A percentile compares a stretch with the other conserved stretches of the same genome.
phyloP scores from a whole-genome alignment of 1,140 invertebrate species.

The Parasteatoda tepidariorum region DNA sequence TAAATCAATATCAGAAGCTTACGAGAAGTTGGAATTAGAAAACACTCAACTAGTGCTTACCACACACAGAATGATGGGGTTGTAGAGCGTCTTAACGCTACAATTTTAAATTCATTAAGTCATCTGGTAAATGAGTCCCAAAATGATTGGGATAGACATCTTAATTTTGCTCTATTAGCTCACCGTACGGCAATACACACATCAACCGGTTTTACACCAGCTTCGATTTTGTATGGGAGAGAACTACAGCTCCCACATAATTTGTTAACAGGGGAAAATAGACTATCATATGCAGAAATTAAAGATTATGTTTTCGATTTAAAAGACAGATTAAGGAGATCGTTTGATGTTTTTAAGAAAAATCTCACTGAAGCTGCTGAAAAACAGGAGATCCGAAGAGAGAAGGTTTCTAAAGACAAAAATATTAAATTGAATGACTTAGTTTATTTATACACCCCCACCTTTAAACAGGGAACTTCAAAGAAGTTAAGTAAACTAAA shows the following conservation, averaged over 20 bases:
- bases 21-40: neutral
- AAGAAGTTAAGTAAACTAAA: neutral
- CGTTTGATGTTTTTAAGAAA: neutral
- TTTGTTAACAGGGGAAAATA: neutral
- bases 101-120: neutral
- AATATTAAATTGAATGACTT: neutral
- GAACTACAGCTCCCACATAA: neutral
- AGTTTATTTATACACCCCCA: neutral
- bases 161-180: neutral
- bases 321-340: neutral
- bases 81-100: neutral
- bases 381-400: neutral
- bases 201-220: neutral
- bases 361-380: neutral
- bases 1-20: neutral
- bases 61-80: constrained; percentile 54
- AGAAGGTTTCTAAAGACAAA: neutral
- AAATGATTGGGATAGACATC: neutral
- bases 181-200: neutral
- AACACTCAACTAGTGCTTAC: constrained; percentile 45
- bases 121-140: neutral
- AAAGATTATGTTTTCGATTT: neutral
- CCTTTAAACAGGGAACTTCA: neutral
- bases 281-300: too few relatives aligned
- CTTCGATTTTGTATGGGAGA: neutral